Conservation (phyloP, 2,113 vertebrate species). For the Atlantisia rogersi region DNA sequence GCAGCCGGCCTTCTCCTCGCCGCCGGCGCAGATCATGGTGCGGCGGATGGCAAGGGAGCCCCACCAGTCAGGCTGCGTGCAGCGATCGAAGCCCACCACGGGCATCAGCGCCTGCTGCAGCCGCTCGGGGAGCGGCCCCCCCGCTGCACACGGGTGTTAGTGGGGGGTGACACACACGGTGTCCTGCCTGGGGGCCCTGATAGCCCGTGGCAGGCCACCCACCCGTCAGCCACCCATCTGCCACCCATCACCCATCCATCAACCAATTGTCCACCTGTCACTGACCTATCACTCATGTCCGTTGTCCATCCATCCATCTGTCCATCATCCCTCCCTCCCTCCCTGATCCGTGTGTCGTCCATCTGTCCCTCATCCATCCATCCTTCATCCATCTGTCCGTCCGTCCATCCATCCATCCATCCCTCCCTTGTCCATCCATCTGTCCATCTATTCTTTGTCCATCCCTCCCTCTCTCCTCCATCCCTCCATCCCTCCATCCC, state of each 20-base stretch:
- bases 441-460: too few relatives aligned
- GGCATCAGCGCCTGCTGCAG: conserved; percentile 46
- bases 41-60: neutral
- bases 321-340: neutral
- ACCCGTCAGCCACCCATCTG: neutral
- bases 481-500: too few relatives aligned
- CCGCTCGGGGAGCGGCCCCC: neutral
- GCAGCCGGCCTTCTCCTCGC: neutral
- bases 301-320: too few relatives aligned
- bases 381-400: too few relatives aligned
- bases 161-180: accelerated
- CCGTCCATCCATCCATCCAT: neutral
- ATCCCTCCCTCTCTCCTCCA: neutral
- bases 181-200: neutral
- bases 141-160: neutral
- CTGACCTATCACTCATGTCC: neutral
- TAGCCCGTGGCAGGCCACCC: accelerated
- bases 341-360: too few relatives aligned
- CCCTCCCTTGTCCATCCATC: neutral
- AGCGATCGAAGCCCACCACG: neutral
- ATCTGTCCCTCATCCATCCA: too few relatives aligned
- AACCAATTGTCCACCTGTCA: too few relatives aligned
- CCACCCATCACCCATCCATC: neutral
- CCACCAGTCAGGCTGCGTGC: conserved; percentile 34
- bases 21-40: neutral